These are phyloP conservation scores for Pygmarrhopalites habei DNA, from an alignment of 1,140 invertebrate species.

Conservation along the genomic window DNA sequence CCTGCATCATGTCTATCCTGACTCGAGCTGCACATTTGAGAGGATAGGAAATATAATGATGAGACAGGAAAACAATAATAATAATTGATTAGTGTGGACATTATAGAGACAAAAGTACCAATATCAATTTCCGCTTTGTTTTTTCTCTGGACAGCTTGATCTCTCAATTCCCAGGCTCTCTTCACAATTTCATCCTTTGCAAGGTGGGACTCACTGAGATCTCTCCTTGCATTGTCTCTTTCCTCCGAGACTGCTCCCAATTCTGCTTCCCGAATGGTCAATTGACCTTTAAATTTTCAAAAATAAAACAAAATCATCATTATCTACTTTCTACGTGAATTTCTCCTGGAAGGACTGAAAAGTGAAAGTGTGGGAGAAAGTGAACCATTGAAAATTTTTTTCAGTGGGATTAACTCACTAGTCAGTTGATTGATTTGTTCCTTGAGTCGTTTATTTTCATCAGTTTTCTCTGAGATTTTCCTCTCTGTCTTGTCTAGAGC, in stretches of 20 bases:
- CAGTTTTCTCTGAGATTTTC: conserved; percentile 63
- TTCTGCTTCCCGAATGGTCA: conserved; percentile 73
- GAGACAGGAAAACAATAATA: no score
- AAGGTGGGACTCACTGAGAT: conserved; percentile 48
- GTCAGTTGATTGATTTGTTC: conserved; percentile 71
- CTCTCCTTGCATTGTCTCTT: conserved; percentile 65
- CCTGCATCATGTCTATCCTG: conserved; percentile 81
- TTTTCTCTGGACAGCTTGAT: conserved; percentile 76
- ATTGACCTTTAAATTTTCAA: conserved; percentile 45
- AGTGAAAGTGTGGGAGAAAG: conserved; percentile 13
- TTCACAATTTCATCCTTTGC: conserved; percentile 67
- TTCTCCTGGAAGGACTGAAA: background rate
- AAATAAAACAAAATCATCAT: background rate
- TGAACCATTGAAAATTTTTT: background rate
- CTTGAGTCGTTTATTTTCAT: conserved; percentile 69
- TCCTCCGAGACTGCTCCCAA: conserved; percentile 70
- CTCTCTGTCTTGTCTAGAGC: conserved; percentile 62
- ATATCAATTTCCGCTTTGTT: conserved; percentile 79
- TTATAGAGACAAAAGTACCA: no score
- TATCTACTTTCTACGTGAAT: background rate
- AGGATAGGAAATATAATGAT: no score
- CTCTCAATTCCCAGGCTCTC: conserved; percentile 72
- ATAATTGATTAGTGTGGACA: no score
- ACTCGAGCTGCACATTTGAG: conserved; percentile 79
- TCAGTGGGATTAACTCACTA: conserved; percentile 63